Conservation (phyloP, 2,797 vertebrate genomes). For the Atherinosoma microstoma region DNA sequence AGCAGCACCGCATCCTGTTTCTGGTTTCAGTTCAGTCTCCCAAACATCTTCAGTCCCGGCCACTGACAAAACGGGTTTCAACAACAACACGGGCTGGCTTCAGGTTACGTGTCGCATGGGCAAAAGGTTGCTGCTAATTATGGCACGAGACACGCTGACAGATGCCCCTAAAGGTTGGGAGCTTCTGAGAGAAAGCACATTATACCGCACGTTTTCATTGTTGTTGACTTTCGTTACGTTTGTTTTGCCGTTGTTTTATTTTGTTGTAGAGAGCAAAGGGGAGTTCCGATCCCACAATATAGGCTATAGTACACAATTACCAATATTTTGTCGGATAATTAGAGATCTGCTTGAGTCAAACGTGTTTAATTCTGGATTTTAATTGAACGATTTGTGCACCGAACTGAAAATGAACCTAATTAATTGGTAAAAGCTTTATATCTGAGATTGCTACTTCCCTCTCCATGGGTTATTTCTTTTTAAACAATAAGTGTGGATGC, state of each 20-base stretch:
- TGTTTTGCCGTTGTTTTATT: slow-evolving; percentile 15
- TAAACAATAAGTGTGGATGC: slow-evolving; percentile 7
- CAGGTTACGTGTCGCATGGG: slow-evolving; percentile 36
- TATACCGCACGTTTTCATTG: slow-evolving; percentile 21
- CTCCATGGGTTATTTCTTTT: not conserved
- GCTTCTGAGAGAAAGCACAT: slow-evolving; percentile 15
- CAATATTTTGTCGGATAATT: not conserved
- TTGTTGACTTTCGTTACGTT: slow-evolving; percentile 6
- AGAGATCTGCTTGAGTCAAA: not conserved
- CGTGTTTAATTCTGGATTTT: not conserved
- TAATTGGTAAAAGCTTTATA: not conserved
- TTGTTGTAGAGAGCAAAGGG: not conserved
- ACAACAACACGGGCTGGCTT: not conserved
- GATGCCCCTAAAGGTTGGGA: slow-evolving; percentile 46
- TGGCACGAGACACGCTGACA: slow-evolving; percentile 50
- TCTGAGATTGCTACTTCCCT: not conserved
- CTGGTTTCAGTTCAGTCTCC: slow-evolving; percentile 20
- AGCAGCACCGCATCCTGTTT: slow-evolving; percentile 31
- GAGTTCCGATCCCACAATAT: not conserved
- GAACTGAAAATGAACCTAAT: not conserved
- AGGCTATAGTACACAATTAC: not conserved
- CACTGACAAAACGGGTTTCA: slow-evolving; percentile 1
- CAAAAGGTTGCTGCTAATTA: slow-evolving; percentile 45
- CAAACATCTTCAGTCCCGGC: slow-evolving; percentile 9
- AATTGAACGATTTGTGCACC: not conserved